Evolutionary conservation across 2,888 invertebrate species (phyloP), one percentile per base, ranked within the genome.

Genomic region (Toxonevra muliebris): DNA sequence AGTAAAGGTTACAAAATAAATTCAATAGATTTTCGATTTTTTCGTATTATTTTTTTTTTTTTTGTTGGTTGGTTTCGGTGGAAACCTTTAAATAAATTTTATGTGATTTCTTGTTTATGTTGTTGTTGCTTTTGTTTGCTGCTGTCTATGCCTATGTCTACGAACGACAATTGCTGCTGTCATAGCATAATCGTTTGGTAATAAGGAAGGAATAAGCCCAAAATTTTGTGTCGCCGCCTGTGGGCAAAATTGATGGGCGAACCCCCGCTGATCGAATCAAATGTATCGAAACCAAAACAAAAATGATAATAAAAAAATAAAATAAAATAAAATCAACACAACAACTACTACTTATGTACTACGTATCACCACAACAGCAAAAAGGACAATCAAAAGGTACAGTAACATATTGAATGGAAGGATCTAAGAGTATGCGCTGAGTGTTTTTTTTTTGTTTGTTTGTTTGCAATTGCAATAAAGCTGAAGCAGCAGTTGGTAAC

Each of bases 191-290:
- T 75, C 30, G 30, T 30, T 30, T 7, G 30, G 30, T 30, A 30
- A 30, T 30, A 30, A 30, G 30, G 30, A 30, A 30, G 30, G 30
- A 30, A 30, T 30, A 30, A 30, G 30, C 30, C 30, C 30, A 30
- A 30, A 30, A 76, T 73, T 71, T 71, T 71, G 69, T 71, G 74
- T 70, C 71, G 65, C 70, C 72, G 75, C 74, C 68, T 75, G 77
- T 79, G 75, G 76, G 70, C 72, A 69, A 58, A 68, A 68, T 73
- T 71, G 71, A 72, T 74, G 80, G 82, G 82, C 82, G 82, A 80
- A 76, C 77, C 81, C 82, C 82, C 82, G 80, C 82, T 81, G 80
- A 81, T 81, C 80, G 78, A 81, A 81, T 81, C 82, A 82, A 80
- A 80, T 73, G 30, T 65, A 61, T 41, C 19, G 50, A 43, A 20